Conservation (phyloP, 2,113 vertebrate species). For the Sminthopsis crassicaudata region DNA sequence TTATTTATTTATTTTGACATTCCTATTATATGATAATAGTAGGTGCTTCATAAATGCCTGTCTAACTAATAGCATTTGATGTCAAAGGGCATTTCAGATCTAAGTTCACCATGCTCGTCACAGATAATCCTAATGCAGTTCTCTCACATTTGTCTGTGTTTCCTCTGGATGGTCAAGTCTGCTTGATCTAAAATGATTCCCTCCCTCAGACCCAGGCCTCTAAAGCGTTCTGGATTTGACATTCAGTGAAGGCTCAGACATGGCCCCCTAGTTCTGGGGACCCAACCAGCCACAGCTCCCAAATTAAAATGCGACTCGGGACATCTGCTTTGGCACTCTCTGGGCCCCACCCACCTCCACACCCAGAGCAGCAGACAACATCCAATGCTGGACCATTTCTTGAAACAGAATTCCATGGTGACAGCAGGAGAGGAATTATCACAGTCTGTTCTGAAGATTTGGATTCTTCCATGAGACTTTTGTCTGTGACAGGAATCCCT, state of each 20-base stretch:
- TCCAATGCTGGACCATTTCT: neutral
- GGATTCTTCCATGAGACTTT: neutral
- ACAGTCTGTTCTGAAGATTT: neutral
- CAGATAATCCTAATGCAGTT: neutral
- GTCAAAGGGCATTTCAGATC: slow-evolving; percentile 53
- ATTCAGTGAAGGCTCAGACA: slow-evolving; percentile 25
- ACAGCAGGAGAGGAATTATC: neutral
- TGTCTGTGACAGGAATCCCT: neutral
- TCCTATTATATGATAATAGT: slow-evolving; percentile 35
- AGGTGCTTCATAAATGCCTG: neutral
- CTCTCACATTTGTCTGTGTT: neutral
- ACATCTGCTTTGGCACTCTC: neutral
- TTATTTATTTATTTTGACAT: slow-evolving; percentile 44
- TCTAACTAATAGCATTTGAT: slow-evolving; percentile 31
- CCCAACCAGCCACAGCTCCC: neutral
- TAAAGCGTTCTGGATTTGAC: slow-evolving; percentile 46
- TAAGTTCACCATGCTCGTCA: slow-evolving; percentile 55
- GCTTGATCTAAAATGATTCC: slow-evolving; percentile 56
- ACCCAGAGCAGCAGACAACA: neutral
- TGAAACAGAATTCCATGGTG: neutral
- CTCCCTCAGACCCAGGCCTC: slow-evolving; percentile 53
- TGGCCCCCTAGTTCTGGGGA: slow-evolving; percentile 3
- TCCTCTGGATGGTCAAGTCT: slow-evolving; percentile 51
- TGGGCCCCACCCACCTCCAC: neutral
- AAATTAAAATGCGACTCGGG: neutral